Base-by-base conservation (phyloP, 2,888 invertebrate species). In the Carterocephalus palaemon region DNA sequence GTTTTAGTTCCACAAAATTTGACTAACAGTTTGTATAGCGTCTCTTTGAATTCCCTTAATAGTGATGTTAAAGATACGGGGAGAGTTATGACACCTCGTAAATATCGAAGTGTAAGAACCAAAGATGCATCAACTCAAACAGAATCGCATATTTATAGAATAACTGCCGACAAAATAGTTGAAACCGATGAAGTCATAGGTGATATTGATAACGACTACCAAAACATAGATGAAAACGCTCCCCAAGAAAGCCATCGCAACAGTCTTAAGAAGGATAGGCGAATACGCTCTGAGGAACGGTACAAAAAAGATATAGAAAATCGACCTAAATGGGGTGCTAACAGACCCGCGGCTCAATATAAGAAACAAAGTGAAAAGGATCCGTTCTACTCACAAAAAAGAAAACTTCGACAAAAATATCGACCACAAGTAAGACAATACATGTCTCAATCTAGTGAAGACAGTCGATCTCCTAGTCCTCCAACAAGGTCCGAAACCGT, bases 331-430 rank as follows among this genome's bases (percentile, higher is more conserved):
- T 92, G 94, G 94, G 90, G 92, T 26, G 93, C 91, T 1, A 93
- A 92, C 59, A 87, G 91, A 53, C 95, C 95, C 3, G 91, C 92
- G 13, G 93, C 93, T 5, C 92, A 94, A 60, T 96, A 95, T 66
- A 89, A 95, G 48, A 95, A 95, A 65, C 95, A 96, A 76, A 95
- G 95, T 64, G 96, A 96, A 70, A 93, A 95, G 62, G 96, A 96
- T 82, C 94, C 94, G 0, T 91, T 94, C 69, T 95, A 94, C 60
- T 90, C 91, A 49, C 91, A 92, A 70, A 89, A 91, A 65, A 83
- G 91, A 51, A 92, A 93, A 72, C 76, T 91, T 41, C 83, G 91
- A 9, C 89, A 91, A 62, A 90, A 91, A 68, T 88, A 90, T 53
- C 88, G 92, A 47, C 88, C 90, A 38, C 89, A 88, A 67, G 76